A percentile compares a stretch with the other conserved stretches of the same genome.
These are phyloP conservation scores for Leucoptera coffeella DNA, from an alignment of 2,888 invertebrate genomes.

Conservation along the genomic window DNA sequence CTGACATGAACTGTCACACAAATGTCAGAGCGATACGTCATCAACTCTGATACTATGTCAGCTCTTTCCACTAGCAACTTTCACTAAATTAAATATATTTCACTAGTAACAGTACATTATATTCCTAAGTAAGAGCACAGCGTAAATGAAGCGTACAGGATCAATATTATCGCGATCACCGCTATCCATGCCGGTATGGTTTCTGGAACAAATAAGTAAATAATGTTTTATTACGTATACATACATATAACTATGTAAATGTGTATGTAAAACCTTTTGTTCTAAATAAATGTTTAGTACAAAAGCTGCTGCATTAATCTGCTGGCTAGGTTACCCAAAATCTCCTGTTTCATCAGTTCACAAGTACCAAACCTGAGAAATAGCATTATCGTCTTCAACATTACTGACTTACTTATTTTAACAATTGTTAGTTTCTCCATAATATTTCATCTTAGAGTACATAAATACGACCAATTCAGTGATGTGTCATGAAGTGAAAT, in stretches of 20 bases:
- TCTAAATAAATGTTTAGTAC: background rate
- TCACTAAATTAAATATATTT: constrained; percentile 10
- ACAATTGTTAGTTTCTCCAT: too few species aligned
- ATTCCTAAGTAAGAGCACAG: constrained; percentile 81
- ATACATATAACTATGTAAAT: background rate
- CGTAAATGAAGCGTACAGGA: constrained; percentile 72
- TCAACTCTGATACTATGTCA: too few species aligned
- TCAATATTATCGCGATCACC: constrained; percentile 65
- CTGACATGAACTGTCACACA: too few species aligned
- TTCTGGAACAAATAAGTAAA: constrained; percentile 48
- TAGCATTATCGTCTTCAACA: background rate
- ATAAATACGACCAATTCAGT: too few species aligned
- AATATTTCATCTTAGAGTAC: too few species aligned
- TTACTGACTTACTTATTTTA: too few species aligned
- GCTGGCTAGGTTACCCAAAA: too few species aligned
- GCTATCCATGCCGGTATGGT: constrained; percentile 79
- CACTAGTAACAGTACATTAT: constrained; percentile 18
- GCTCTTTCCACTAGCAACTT: constrained; percentile 2
- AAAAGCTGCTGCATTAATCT: background rate
- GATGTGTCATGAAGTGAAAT: too few species aligned
- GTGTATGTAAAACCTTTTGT: background rate
- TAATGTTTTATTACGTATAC: background rate
- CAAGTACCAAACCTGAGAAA: background rate
- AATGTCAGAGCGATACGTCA: too few species aligned
- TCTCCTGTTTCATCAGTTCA: too few species aligned